phyloP scores from a whole-genome alignment of 2,888 invertebrate genomes.

The Ichneumoninae sp. region DNA sequence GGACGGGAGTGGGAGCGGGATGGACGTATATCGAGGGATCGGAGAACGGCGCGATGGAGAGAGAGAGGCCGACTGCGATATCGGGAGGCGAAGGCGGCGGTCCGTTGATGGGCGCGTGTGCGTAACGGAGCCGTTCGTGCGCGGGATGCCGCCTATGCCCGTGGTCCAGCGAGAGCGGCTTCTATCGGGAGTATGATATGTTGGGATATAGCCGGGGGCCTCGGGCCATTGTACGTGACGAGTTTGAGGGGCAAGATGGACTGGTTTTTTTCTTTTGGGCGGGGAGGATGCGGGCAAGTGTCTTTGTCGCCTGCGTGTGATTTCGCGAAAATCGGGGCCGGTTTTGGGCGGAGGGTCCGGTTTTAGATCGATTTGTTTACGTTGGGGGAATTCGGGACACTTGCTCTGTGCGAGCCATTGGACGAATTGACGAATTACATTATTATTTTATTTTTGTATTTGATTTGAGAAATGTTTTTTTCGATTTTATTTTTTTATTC shows the following conservation, averaged over 20 bases:
- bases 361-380: no score
- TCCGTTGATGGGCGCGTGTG: slow-evolving; percentile 69
- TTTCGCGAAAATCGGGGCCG: no score
- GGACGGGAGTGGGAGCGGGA: slow-evolving; percentile 39
- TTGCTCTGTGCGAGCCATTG: no score
- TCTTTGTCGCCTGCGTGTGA: no score
- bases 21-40: slow-evolving; percentile 20
- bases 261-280: background rate
- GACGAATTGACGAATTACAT: no score
- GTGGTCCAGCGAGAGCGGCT: slow-evolving; percentile 32
- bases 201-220: background rate
- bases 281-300: no score
- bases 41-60: background rate
- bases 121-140: slow-evolving; percentile 68
- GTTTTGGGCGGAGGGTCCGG: no score
- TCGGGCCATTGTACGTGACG: background rate
- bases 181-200: slow-evolving; percentile 24
- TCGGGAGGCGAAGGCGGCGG: slow-evolving; percentile 67
- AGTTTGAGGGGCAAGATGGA: slow-evolving; percentile 39
- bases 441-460: no score
- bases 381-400: no score
- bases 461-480: no score
- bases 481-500: no score
- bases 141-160: slow-evolving; percentile 57
- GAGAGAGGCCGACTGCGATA: slow-evolving; percentile 42